These are phyloP conservation scores for Stenoptilia bipunctidactyla DNA, from an alignment of 2,888 invertebrate genomes.

Conservation along the genomic window DNA sequence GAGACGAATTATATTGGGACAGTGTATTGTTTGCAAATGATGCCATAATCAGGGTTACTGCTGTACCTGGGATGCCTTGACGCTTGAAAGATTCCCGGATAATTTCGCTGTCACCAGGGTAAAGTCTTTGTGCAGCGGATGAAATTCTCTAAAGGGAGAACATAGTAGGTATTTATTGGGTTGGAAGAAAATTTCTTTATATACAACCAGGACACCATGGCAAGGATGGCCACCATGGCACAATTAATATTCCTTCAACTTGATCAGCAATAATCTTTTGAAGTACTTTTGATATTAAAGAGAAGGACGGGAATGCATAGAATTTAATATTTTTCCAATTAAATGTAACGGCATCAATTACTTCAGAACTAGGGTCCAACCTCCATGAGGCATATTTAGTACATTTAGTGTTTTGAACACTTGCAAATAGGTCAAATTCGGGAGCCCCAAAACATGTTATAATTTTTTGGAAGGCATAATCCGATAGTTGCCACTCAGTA, in stretches of 20 bases:
- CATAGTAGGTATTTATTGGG: background rate
- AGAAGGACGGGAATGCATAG: background rate
- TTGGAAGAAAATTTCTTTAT: background rate
- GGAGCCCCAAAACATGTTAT: background rate
- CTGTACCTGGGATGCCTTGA: constrained; percentile 8
- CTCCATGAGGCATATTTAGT: constrained; percentile 1
- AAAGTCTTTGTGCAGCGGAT: constrained; percentile 6
- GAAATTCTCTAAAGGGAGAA: constrained; percentile 9
- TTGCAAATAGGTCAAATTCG: background rate
- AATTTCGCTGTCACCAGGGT: constrained; percentile 9
- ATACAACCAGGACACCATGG: background rate
- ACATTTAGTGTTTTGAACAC: background rate
- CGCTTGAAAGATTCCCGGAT: constrained; percentile 8
- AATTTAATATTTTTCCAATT: constrained; percentile 1
- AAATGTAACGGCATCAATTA: background rate
- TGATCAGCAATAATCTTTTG: background rate
- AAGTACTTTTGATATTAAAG: background rate
- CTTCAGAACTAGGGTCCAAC: background rate
- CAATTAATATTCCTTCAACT: background rate
- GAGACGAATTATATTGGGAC: constrained; percentile 3
- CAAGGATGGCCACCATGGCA: background rate
- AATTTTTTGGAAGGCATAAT: background rate
- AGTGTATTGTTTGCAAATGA: constrained; percentile 2
- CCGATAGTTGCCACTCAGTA: background rate
- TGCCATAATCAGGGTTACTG: constrained; percentile 2